Evolutionary conservation across 2,113 vertebrate species (phyloP).

Genomic region (Malurus alboscapulatus): DNA sequence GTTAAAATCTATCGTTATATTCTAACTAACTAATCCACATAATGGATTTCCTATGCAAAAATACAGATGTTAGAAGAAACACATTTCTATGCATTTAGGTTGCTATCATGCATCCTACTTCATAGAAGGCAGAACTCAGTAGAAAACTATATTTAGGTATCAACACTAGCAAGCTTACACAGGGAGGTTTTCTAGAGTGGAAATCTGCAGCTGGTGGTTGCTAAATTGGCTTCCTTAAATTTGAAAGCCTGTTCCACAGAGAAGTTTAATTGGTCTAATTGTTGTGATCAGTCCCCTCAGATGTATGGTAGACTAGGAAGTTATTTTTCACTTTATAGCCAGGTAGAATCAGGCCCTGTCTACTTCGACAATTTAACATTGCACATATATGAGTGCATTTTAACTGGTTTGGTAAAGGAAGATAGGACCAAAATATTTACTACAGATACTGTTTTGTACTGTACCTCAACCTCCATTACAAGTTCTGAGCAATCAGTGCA

Average conservation of each 20-base stretch:
- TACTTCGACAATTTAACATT: background rate
- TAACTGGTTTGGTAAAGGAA: background rate
- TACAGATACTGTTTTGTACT: background rate
- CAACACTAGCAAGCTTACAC: background rate
- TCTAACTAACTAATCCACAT: background rate
- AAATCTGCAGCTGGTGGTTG: background rate
- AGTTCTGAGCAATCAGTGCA: background rate
- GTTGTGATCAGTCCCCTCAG: background rate
- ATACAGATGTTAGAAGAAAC: background rate
- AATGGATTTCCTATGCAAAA: background rate
- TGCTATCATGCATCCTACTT: background rate
- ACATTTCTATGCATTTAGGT: background rate
- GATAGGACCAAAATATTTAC: background rate
- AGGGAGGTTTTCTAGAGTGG: background rate
- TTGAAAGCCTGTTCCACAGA: background rate
- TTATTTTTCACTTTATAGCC: background rate
- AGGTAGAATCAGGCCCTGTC: background rate
- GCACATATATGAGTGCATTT: background rate
- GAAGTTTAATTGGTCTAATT: background rate
- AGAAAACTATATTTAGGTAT: background rate
- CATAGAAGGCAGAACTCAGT: background rate
- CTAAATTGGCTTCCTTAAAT: background rate
- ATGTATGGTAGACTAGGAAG: background rate
- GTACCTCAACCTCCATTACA: background rate
- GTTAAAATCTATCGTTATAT: background rate